A percentile compares a stretch with the other conserved stretches of the same genome.
Evolutionary conservation across 1,140 invertebrate genomes (phyloP).

Genomic region (Drosophila ogumai): DNA sequence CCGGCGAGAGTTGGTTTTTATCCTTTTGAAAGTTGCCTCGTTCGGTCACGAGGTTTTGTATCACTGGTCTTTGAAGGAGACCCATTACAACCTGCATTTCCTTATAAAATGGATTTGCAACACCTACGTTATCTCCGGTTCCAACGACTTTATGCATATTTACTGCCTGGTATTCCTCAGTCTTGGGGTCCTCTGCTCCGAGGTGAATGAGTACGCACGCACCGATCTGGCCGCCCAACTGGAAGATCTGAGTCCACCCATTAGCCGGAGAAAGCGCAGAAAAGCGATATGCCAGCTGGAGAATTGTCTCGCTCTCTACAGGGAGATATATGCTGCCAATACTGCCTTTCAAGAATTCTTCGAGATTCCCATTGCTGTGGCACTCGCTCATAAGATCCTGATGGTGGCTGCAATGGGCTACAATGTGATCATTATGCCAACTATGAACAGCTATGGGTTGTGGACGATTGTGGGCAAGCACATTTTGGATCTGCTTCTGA

Average conservation of each 20-base stretch:
- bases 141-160: conserved; percentile 25
- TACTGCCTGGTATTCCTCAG: conserved; percentile 44
- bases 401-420: conserved; percentile 11
- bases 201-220: conserved; percentile 39
- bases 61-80: accelerated
- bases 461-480: conserved; percentile 10
- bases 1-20: conserved; percentile 28
- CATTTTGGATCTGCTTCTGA: conserved; percentile 42
- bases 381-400: conserved; percentile 15
- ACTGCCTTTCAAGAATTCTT: conserved; percentile 33
- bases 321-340: conserved; percentile 33
- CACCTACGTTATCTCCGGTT: background rate
- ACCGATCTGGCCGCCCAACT: conserved; percentile 27
- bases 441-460: accelerated
- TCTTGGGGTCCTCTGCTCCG: conserved; percentile 38
- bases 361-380: conserved; percentile 25
- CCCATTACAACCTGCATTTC: accelerated
- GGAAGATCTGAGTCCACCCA: background rate
- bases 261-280: background rate
- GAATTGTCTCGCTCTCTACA: conserved; percentile 56
- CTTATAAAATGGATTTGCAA: background rate
- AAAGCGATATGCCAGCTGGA: background rate
- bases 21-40: conserved; percentile 7
- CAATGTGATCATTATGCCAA: background rate
- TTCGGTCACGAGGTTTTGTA: conserved; percentile 6